Conservation (phyloP, 2,113 vertebrate genomes). For the Microtus ochrogaster region DNA sequence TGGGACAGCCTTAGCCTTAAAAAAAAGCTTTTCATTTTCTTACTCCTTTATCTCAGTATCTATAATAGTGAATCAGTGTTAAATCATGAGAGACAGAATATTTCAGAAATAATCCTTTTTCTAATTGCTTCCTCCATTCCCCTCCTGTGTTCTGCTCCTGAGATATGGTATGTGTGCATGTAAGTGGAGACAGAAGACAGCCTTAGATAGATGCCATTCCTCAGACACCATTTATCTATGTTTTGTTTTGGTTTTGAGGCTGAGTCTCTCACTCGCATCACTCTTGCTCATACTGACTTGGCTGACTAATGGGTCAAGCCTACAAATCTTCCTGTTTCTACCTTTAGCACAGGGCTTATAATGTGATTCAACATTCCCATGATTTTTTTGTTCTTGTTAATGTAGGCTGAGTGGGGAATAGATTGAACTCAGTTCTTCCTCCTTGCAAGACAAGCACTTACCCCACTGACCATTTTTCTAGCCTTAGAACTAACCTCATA, state of each 20-base stretch:
- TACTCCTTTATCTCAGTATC: conserved; percentile 7
- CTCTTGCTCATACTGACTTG: too few relatives aligned
- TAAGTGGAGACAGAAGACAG: too few relatives aligned
- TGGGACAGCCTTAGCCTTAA: not conserved
- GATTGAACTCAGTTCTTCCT: not conserved
- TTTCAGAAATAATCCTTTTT: conserved; percentile 10
- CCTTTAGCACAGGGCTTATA: not conserved
- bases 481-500: not conserved
- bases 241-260: not conserved
- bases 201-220: too few relatives aligned
- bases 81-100: not conserved
- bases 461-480: not conserved
- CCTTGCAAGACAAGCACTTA: not conserved
- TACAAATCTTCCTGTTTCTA: not conserved
- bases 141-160: not conserved
- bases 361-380: too few relatives aligned
- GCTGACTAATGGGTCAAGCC: not conserved
- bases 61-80: not conserved
- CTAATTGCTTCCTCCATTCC: not conserved
- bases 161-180: not conserved
- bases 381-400: not conserved
- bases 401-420: not conserved
- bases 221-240: too few relatives aligned
- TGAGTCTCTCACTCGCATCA: not conserved
- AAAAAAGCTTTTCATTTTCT: not conserved